These are phyloP conservation scores for Melanargia galathea DNA, from an alignment of 2,888 invertebrate genomes.

Conservation along the genomic window DNA sequence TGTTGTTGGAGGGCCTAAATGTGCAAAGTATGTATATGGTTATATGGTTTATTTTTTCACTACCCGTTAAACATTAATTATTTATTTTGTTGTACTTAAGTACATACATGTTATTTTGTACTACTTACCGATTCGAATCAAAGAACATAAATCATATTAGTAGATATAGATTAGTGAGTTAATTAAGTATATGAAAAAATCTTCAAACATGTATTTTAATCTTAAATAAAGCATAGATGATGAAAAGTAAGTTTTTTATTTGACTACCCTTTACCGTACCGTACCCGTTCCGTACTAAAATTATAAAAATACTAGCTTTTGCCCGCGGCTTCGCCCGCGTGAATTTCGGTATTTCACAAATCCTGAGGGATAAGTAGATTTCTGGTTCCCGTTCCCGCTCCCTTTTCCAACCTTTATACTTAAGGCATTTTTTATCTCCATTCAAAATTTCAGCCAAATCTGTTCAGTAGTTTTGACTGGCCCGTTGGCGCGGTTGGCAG, in stretches of 20 bases:
- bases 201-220: constrained; percentile 47
- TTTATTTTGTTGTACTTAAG: no score
- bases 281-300: background rate
- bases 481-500: no score
- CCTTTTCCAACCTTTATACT: no score
- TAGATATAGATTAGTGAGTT: constrained; percentile 32
- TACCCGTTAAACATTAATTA: no score
- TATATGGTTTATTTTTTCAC: background rate
- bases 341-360: no score
- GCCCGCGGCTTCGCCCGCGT: no score
- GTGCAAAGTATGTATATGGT: background rate
- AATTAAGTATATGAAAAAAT: constrained; percentile 22
- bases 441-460: no score
- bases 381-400: no score
- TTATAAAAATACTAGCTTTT: no score
- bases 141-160: constrained; percentile 29
- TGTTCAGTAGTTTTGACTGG: no score
- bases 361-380: no score
- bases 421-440: no score
- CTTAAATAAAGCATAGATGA: constrained; percentile 58
- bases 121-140: background rate
- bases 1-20: background rate
- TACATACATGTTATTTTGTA: background rate
- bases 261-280: background rate
- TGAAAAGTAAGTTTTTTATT: constrained; percentile 37